Evolutionary conservation across 2,888 invertebrate genomes (phyloP), one percentile per base, ranked within the genome.

Genomic region (Spicauda simplicius): DNA sequence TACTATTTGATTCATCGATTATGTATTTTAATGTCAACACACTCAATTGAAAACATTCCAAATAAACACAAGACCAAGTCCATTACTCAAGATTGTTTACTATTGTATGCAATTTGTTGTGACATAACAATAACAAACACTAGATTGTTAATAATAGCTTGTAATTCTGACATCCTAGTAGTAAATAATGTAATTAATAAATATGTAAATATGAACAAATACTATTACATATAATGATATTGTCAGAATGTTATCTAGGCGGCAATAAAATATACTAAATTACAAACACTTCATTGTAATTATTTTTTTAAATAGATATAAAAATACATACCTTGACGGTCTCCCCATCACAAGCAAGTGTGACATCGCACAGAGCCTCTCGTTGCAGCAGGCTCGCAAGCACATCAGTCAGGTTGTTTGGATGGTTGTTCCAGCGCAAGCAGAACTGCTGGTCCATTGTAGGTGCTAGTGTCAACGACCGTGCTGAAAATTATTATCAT

Each of bases 381-480:
- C 97, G 95, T 90, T 97, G 96, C 83, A 97, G 94, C 85, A 97
- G 95, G 87, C 97, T 97, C 85, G 96, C 97, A 82, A 97, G 95
- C 85, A 97, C 97, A 93, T 97, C 97, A 86, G 97, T 97, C 92
- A 98, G 94, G 94, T 97, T 97, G 93, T 95, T 96, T 86, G 97
- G 97, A 94, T 97, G 97, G 94, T 97, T 98, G 95, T 97, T 97
- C 97, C 97, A 98, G 95, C 97, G 96, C 90, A 98, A 95, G 94
- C 97, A 97, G 94, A 97, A 98, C 95, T 97, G 97, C 93, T 96
- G 96, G 95, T 96, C 95, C 95, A 95, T 95, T 88, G 93, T 94
- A 81, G 92, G 90, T 88, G 92, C 89, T 90, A 91, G 84, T 91
- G 93, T 93, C 93, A 93, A 90, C 92, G 93, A 89, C 88, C 92